Base-by-base conservation (phyloP, 2,888 invertebrate species). In the Terebella lapidaria region DNA sequence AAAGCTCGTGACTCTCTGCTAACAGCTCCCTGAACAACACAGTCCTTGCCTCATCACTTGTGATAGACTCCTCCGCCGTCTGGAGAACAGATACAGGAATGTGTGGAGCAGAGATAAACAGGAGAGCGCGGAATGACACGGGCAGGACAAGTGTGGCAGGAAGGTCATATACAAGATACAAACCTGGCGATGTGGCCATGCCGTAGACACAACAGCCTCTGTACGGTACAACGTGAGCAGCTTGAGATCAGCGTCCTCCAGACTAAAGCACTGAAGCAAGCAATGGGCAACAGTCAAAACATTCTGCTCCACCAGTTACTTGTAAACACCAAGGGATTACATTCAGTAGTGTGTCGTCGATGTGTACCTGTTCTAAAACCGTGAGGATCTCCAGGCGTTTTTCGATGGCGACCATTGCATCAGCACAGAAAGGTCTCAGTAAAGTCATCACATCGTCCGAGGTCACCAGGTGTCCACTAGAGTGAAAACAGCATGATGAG, bases 381-480 rank as follows among this genome's bases (percentile, higher is more conserved):
- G 72, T 64, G 10, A 78, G 66, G 4, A 76, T 71, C 63, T 74
- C 72, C 3, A 76, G 71, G 30, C 78, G 63, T 15, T 71, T 72
- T 49, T 73, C 67, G 1, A 75, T 74, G 27, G 67, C 64, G n/a
- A 77, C 67, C 24, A 64, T 59, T 5, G 68, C 53, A 59, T 78
- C 75, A 22, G 75, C 73, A 67, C 76, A 75, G 62, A 75, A 78
- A 25, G 75, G 74, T 22, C 75, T 63, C 54, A 78, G 61, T 53
- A 74, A 64, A 0, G 60, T 61, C 66, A 75, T 65, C 22, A 76
- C 67, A 57, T 74, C 73, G 54, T 75, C 73, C 5, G 68, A 59
- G 29, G 62, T 64, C 5, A 74, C 71, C 42, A 73, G 59, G 22
- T 70, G 65, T 26, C 74, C 75, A 5, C 77, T 76, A 66, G 2